Conservation (phyloP, 2,797 vertebrate species). For the Apodemus agrarius region DNA sequence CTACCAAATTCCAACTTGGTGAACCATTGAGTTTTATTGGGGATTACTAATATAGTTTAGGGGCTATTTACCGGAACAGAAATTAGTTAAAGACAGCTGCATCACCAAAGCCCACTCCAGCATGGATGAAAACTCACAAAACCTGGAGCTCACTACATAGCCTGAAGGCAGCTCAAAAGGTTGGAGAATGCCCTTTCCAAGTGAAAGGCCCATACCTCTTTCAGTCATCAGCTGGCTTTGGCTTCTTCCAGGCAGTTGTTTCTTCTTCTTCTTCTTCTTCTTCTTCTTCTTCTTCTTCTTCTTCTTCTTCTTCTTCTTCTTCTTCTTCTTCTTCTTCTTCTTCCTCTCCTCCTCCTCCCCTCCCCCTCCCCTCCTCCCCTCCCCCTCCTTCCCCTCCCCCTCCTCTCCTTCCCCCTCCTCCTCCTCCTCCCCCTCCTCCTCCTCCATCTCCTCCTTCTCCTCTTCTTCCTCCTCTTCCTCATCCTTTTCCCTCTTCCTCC, state of each 20-base stretch:
- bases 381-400: rapidly evolving
- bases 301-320: too few relatives aligned
- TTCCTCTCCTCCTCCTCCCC: too few relatives aligned
- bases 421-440: too few relatives aligned
- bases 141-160: background rate
- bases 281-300: too few relatives aligned
- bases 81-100: background rate
- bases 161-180: background rate
- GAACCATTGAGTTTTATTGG: background rate
- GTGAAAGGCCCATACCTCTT: background rate
- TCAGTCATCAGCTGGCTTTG: background rate
- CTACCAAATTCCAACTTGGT: background rate
- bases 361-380: too few relatives aligned
- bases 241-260: background rate
- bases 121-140: background rate
- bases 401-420: too few relatives aligned
- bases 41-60: background rate
- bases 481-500: too few relatives aligned
- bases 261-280: too few relatives aligned
- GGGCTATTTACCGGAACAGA: background rate
- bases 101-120: background rate
- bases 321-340: too few relatives aligned
- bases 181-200: background rate
- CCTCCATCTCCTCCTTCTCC: too few relatives aligned
- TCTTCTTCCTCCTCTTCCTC: too few relatives aligned